Evolutionary conservation across 2,113 vertebrate species (phyloP), one percentile per base, ranked within the genome.

Genomic region (Alaudala cheleensis): DNA sequence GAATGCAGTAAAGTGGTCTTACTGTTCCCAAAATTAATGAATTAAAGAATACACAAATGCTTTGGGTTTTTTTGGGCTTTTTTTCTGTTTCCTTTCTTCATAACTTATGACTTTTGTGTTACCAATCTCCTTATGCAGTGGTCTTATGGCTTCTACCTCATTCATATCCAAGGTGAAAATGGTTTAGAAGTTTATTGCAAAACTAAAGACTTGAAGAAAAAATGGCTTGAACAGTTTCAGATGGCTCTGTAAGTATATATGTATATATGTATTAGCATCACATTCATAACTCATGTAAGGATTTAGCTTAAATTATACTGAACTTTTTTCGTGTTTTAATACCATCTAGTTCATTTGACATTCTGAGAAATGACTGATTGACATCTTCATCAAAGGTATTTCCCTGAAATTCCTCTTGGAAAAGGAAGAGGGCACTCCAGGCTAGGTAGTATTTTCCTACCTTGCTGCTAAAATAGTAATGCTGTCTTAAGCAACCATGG

Each of bases 131-230:
- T 91, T 93, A 84, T 94, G 65, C 98, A 99, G 99, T 99, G 99
- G 99, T 99, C 99, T 89, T 98, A 99, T 4, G 99, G 99, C 96
- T 99, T 99, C 98, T 99, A 99, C 98, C 99, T 99, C 98, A 99
- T 99, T 72, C 99, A 99, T 86, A 98, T 98, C 89, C 99, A 99
- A 97, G 99, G 99, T 88, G 99, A 99, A 97, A 99, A 97, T 57
- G 99, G 99, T 76, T 98, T 99, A 88, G 99, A 99, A 97, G 98
- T 99, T 97, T 99, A 99, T 96, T 99, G 99, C 97, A 99, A 99
- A 98, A 99, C 99, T 92, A 99, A 99, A 98, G 99, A 99, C 93
- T 97, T 99, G 97, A 99, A 99, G 97, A 99, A 99, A 98, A 99
- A 99, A 94, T 99, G 99, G 99, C 98, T 99, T 93, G 99, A 99